phyloP scores from a whole-genome alignment of 2,888 invertebrate species.

The Suillia variegata region DNA sequence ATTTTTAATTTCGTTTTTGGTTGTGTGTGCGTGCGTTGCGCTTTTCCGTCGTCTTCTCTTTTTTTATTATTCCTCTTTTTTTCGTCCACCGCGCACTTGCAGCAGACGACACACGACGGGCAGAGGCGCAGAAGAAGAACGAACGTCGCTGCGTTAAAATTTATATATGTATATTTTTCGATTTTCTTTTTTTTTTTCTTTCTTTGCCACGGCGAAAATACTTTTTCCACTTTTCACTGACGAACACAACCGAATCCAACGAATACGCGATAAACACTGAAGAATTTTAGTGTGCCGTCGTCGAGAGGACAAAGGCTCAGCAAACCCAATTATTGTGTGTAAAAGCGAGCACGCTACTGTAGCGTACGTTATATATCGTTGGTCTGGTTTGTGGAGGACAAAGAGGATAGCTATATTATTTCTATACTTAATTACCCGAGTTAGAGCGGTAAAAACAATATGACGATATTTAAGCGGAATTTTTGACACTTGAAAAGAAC shows the following conservation, averaged over 20 bases:
- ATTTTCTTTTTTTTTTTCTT: conserved; percentile 16
- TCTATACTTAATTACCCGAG: too few relatives aligned
- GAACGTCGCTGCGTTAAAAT: conserved; percentile 15
- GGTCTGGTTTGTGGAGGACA: too few relatives aligned
- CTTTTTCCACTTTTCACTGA: conserved; percentile 18
- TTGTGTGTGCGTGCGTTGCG: conserved; percentile 19
- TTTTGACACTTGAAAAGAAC: too few relatives aligned
- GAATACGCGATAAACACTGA: conserved; percentile 37
- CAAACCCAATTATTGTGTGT: too few relatives aligned
- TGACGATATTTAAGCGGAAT: too few relatives aligned
- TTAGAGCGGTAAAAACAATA: too few relatives aligned
- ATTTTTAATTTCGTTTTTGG: conserved; percentile 8
- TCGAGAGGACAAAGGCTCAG: too few relatives aligned
- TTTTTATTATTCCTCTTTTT: conserved; percentile 11
- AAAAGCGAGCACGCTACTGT: too few relatives aligned
- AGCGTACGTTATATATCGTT: too few relatives aligned
- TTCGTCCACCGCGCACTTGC: conserved; percentile 2
- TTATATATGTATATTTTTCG: conserved; percentile 14
- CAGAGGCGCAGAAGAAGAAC: too few relatives aligned
- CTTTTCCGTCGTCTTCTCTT: conserved; percentile 26
- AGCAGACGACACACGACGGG: conserved; percentile 7
- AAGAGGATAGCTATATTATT: too few relatives aligned
- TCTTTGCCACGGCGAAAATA: too few relatives aligned
- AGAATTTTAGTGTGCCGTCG: background rate
- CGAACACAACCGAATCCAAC: conserved; percentile 31